Conservation (phyloP, 2,113 vertebrate species). For the Micronisus gabar region DNA sequence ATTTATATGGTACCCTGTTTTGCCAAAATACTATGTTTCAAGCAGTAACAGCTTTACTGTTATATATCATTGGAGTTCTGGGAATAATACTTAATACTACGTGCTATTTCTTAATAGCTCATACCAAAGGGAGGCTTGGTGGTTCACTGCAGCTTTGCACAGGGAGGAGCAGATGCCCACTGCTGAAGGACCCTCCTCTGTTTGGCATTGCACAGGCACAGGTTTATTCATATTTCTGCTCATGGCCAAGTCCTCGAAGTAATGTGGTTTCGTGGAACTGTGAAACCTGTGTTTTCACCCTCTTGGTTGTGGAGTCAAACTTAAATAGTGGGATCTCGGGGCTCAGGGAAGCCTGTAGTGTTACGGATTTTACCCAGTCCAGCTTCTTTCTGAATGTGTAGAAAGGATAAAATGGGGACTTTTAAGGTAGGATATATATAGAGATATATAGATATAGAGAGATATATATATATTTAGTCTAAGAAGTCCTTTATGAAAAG, state of each 20-base stretch:
- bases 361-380: not conserved
- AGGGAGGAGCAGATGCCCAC: not conserved
- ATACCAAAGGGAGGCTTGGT: not conserved
- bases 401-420: not conserved
- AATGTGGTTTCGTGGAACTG: not conserved
- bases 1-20: not conserved
- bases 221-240: not conserved
- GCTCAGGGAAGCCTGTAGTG: not conserved
- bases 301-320: not conserved
- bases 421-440: not conserved
- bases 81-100: not conserved
- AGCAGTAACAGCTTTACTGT: not conserved
- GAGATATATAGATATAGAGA: no score
- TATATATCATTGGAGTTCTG: not conserved
- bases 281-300: not conserved
- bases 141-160: not conserved
- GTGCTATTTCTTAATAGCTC: not conserved
- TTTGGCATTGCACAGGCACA: not conserved
- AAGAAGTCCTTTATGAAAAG: not conserved
- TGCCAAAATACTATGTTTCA: not conserved
- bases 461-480: not conserved
- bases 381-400: not conserved
- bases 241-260: not conserved
- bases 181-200: not conserved
- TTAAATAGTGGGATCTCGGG: not conserved